Evolutionary conservation across 2,888 invertebrate species (phyloP).

Genomic region (Argyresthia albistria): DNA sequence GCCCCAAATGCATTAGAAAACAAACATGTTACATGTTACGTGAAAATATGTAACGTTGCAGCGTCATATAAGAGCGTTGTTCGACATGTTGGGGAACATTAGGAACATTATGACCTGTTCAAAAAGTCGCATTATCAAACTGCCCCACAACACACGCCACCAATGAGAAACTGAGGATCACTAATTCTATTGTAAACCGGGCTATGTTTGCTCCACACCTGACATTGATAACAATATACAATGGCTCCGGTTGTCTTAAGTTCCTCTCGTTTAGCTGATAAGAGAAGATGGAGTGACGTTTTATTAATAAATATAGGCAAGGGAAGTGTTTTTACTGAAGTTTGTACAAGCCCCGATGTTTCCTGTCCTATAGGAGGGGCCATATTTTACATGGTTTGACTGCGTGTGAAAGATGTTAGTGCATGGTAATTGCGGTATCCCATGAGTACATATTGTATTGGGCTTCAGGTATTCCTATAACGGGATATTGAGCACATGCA

Average conservation of each 20-base stretch:
- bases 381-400: not conserved
- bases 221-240: slow-evolving; percentile 25
- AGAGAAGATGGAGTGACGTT: slow-evolving; percentile 32
- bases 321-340: slow-evolving; percentile 24
- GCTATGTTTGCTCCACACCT: slow-evolving; percentile 18
- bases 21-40: too few species aligned
- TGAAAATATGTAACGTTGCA: too few species aligned
- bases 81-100: too few species aligned
- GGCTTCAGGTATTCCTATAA: too few species aligned
- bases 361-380: not conserved
- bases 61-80: too few species aligned
- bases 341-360: not conserved
- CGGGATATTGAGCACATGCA: too few species aligned
- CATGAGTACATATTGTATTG: too few species aligned
- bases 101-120: too few species aligned
- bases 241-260: slow-evolving; percentile 35
- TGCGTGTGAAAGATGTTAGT: not conserved
- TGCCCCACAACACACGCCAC: slow-evolving; percentile 9
- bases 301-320: slow-evolving; percentile 41
- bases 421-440: too few species aligned
- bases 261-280: slow-evolving; percentile 21
- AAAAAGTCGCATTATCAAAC: too few species aligned
- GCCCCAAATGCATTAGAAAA: too few species aligned
- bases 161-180: slow-evolving; percentile 13
- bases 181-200: slow-evolving; percentile 40